A percentile compares a stretch with the other conserved stretches of the same genome.
Evolutionary conservation across 1,140 invertebrate species (phyloP).

Genomic region (Drosophila nasuta): DNA sequence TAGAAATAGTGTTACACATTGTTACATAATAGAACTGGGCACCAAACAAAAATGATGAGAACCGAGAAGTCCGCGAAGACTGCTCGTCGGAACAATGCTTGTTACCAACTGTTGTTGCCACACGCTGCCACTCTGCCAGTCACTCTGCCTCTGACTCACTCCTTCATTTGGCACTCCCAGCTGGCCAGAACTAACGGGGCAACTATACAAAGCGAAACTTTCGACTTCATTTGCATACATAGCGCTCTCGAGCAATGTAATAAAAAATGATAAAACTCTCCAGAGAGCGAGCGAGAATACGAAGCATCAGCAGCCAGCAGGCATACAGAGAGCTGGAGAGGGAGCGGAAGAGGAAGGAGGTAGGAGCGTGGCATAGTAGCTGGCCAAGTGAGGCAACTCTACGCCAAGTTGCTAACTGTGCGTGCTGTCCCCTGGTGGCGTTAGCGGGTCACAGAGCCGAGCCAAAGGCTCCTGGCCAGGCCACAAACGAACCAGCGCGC

Average conservation of each 20-base stretch:
- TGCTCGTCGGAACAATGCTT: conserved; percentile 1
- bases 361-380: background rate
- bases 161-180: conserved; percentile 37
- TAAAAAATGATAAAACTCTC: conserved; percentile 84
- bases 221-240: conserved; percentile 83
- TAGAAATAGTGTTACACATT: background rate
- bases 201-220: conserved; percentile 81
- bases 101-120: conserved; percentile 6
- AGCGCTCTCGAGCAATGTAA: conserved; percentile 82
- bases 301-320: conserved; percentile 12
- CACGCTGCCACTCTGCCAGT: background rate
- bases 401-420: conserved; percentile 56
- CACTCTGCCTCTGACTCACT: background rate
- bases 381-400: conserved; percentile 16
- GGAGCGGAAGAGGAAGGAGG: background rate
- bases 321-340: background rate
- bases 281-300: conserved; percentile 47
- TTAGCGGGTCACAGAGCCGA: conserved; percentile 51
- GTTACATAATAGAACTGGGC: background rate
- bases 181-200: conserved; percentile 41
- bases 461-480: conserved; percentile 47
- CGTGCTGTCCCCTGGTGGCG: conserved; percentile 59
- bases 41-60: background rate
- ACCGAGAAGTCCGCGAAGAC: background rate
- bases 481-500: conserved; percentile 64